Evolutionary conservation across 23 tunicate species (phyloP), one percentile per base, ranked within the genome.

Genomic region (Aplidium turbinatum): DNA sequence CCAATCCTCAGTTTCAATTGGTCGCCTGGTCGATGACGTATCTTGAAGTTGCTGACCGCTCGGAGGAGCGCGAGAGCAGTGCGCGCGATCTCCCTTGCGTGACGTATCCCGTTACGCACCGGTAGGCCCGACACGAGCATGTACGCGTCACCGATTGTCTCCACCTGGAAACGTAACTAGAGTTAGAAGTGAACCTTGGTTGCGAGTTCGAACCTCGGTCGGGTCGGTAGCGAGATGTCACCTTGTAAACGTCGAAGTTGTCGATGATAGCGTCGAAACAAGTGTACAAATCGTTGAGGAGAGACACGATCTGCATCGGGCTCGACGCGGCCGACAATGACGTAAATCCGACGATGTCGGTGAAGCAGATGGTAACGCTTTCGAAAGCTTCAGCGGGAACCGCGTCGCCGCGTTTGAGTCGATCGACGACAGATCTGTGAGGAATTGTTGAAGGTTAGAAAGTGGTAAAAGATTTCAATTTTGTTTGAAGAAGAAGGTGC

Each of bases 71-170:
- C 94, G 2, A 93, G 72, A 2, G 98, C 70, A 3, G 93, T 85
- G 3, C 87, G 48, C 0, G 93, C 93, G 5, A 93, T 85, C 69
- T 93, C 93, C 0, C 86, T 75, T 0, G 93, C 98, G 48, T 93
- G 98, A 1, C 85, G 69, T 25, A 85, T 87, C 3, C 98, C 98
- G 36, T 93, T 93, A 1, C 93, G 84, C 2, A 80, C 88, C 3
- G 98, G 98, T 38, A 93, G 63, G 1, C 98, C 98, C 4, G 98
- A 92, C 22, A 92, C 98, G 57, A 92, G 58, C 98, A 92, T 92
- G 83, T 92, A 92, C 3, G 98, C 98, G 39, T 92, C 98, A 31
- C 98, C 98, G 36, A 92, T 92, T 35, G 98, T 92, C 62, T 92
- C 98, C 18, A 92, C 98, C 91, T 88, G 46, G 2, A 54, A 65